Conservation (phyloP, 2,888 invertebrate species). For the Furcula furcula region DNA sequence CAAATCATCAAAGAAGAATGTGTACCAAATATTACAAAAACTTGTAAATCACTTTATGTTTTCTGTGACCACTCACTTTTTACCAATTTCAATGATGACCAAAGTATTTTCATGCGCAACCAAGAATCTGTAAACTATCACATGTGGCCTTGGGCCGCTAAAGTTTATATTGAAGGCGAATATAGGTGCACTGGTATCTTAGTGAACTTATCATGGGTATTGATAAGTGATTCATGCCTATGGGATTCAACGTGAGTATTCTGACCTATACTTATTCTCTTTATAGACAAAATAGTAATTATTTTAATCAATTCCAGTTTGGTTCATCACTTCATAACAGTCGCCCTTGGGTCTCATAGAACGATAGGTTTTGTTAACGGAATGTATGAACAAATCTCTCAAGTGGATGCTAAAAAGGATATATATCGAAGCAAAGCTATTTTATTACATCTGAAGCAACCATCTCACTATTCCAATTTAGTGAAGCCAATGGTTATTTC, state of each 20-base stretch:
- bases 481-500: slow-evolving; percentile 84
- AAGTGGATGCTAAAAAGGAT: slow-evolving; percentile 81
- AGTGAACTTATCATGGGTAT: slow-evolving; percentile 84
- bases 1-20: slow-evolving; percentile 67
- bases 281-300: neutral
- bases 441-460: slow-evolving; percentile 83
- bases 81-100: slow-evolving; percentile 50
- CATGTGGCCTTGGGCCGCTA: slow-evolving; percentile 88
- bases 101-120: slow-evolving; percentile 41
- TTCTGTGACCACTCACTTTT: slow-evolving; percentile 74
- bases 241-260: slow-evolving; percentile 58
- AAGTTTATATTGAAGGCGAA: slow-evolving; percentile 86
- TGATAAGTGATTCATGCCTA: slow-evolving; percentile 81
- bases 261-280: slow-evolving; percentile 1
- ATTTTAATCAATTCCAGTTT: slow-evolving; percentile 60
- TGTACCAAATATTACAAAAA: slow-evolving; percentile 68
- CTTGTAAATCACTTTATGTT: slow-evolving; percentile 79
- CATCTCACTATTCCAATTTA: slow-evolving; percentile 82
- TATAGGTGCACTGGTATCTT: slow-evolving; percentile 87
- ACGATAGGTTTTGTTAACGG: slow-evolving; percentile 81
- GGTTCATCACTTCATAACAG: slow-evolving; percentile 80
- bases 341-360: slow-evolving; percentile 85
- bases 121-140: slow-evolving; percentile 27
- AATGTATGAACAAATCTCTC: slow-evolving; percentile 86
- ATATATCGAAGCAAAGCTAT: slow-evolving; percentile 82